Base-by-base conservation (phyloP, 2,888 invertebrate genomes). In the Neoascia interrupta region DNA sequence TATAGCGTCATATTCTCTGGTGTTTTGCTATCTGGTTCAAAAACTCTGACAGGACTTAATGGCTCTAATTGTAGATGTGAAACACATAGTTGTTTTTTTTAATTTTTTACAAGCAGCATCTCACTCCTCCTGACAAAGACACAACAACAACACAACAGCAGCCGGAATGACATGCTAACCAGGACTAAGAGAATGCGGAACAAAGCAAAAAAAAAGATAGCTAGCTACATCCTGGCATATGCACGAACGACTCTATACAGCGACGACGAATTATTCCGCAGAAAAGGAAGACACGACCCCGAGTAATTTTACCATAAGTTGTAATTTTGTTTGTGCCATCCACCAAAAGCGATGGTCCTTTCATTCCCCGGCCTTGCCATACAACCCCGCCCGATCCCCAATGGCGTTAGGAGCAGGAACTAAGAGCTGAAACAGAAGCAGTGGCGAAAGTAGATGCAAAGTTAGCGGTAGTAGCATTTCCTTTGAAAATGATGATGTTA, bases 271-370 rank as follows among this genome's bases (percentile, higher is more conserved):
- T n/a, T n/a, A n/a, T n/a, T n/a, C n/a, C n/a, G n/a, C n/a, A n/a
- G 61, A 56, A 73, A 56, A 73, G 61, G 56, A 68, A 68, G 61
- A 68, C 79, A 79, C 61, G 47, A 66, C 79, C 61, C 43, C 39
- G 23, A 79, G 79, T 68, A 73, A 61, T 79, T 72, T 73, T 45
- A 56, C 76, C 72, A 79, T 72, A 60, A 73, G 79, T 79, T 79
- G 66, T 79, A 79, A 79, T 73, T 79, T 68, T 68, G 51, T 79
- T 66, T 66, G 66, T 61, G 16, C 34, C 36, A 34, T 49, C 41
- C 3, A 21, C 31, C 6, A 11, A 19, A 16, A 26, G 31, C 11
- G 31, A 37, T 2, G 28, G 54, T 26, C 13, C 41, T 15, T 19
- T 43, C 26, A 11, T 18, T 45, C n/a, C n/a, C n/a, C n/a, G n/a